Evolutionary conservation across 2,113 vertebrate genomes (phyloP).

Genomic region (Osmerus mordax): DNA sequence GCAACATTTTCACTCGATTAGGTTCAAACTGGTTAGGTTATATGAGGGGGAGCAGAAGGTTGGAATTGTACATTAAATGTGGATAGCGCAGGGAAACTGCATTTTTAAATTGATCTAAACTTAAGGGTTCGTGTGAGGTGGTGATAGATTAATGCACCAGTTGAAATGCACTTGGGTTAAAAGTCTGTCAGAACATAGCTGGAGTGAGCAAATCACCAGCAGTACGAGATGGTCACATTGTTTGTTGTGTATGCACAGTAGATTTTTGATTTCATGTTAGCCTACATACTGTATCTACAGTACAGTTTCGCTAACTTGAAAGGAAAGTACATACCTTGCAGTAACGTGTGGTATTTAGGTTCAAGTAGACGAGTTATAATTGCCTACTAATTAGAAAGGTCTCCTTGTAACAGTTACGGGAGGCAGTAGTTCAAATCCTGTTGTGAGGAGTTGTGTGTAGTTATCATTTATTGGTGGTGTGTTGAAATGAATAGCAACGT

Average conservation of each 20-base stretch:
- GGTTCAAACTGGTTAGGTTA: too few relatives aligned
- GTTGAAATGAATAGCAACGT: constrained; percentile 64
- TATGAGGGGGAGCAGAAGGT: not conserved
- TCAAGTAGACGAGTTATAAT: not conserved
- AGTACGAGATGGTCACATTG: too few relatives aligned
- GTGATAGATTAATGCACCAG: constrained; percentile 70
- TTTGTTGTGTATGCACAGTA: too few relatives aligned
- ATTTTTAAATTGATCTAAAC: too few relatives aligned
- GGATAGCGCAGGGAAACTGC: too few relatives aligned
- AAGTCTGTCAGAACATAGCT: too few relatives aligned
- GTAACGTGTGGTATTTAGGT: too few relatives aligned
- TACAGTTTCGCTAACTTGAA: too few relatives aligned
- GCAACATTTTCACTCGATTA: constrained; percentile 20
- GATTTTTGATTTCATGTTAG: constrained; percentile 1
- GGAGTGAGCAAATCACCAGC: too few relatives aligned
- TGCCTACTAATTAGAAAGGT: constrained; percentile 44
- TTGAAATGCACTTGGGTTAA: constrained; percentile 38
- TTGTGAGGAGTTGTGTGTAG: not conserved
- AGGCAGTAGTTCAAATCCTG: not conserved
- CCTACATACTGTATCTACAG: constrained; percentile 22
- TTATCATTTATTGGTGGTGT: constrained; percentile 35
- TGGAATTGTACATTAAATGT: not conserved
- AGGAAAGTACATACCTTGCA: too few relatives aligned
- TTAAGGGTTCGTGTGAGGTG: not conserved
- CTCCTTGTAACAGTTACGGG: constrained; percentile 11